phyloP scores from a whole-genome alignment of 2,888 invertebrate species.

The Thelaira solivaga region DNA sequence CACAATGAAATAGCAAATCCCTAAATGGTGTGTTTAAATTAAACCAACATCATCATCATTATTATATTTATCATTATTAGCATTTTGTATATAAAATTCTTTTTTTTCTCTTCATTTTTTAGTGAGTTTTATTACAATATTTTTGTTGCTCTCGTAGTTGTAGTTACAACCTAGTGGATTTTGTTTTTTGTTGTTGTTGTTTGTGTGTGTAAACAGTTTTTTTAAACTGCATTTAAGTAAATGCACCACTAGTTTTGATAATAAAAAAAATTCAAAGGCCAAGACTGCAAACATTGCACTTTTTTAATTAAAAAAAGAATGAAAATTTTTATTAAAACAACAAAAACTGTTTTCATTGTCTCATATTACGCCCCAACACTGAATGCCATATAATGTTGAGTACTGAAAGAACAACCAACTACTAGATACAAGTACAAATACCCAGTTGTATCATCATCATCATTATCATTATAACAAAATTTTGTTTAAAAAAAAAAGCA shows the following conservation, averaged over 20 bases:
- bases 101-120: slow-evolving; percentile 3
- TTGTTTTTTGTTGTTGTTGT: neutral
- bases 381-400: neutral
- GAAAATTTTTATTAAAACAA: slow-evolving; percentile 46
- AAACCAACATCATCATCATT: slow-evolving; percentile 3
- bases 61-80: neutral
- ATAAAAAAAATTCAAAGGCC: slow-evolving; percentile 62
- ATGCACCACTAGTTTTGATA: slow-evolving; percentile 55
- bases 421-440: neutral
- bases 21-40: slow-evolving; percentile 50
- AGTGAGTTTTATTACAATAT: slow-evolving; percentile 17
- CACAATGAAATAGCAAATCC: slow-evolving; percentile 19
- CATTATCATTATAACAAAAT: slow-evolving; percentile 18
- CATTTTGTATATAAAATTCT: neutral
- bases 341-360: slow-evolving; percentile 45
- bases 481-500: neutral
- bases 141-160: slow-evolving; percentile 1
- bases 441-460: slow-evolving; percentile 40
- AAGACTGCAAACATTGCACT: slow-evolving; percentile 62
- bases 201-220: slow-evolving; percentile 7
- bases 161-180: slow-evolving; percentile 29
- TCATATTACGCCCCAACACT: slow-evolving; percentile 42
- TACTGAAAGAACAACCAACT: neutral
- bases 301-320: slow-evolving; percentile 56
- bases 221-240: slow-evolving; percentile 19